Conservation (phyloP, 1,140 invertebrate species). For the Lepidurus packardi region DNA sequence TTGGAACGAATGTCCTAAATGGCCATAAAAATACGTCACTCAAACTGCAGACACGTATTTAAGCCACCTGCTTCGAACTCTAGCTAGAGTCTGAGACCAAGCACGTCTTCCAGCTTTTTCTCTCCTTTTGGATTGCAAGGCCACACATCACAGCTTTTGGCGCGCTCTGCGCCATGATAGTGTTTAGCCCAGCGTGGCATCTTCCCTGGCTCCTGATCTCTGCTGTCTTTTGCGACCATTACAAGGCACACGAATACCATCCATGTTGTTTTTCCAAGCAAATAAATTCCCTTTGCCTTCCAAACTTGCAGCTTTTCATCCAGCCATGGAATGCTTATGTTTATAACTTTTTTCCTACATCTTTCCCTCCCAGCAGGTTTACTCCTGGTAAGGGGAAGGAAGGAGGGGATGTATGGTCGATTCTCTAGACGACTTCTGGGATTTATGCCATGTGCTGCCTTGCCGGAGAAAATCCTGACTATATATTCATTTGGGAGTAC, state of each 20-base stretch:
- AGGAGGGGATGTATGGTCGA: no score
- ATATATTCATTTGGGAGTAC: no score
- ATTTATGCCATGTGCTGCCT: no score
- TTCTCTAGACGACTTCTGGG: no score
- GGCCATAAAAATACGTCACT: background rate
- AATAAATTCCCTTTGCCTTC: background rate
- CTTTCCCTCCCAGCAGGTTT: no score
- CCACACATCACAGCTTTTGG: constrained; percentile 5
- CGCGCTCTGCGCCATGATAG: constrained; percentile 13
- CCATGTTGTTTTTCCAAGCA: constrained; percentile 9
- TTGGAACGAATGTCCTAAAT: background rate
- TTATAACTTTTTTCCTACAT: no score
- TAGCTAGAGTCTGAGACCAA: constrained; percentile 21
- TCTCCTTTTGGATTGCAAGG: background rate
- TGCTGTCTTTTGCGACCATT: background rate
- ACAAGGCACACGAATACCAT: background rate
- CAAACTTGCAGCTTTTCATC: background rate
- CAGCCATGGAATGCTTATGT: background rate
- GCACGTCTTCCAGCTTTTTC: background rate
- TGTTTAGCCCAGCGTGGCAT: background rate
- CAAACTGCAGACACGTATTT: background rate
- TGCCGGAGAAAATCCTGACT: no score
- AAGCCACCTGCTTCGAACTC: constrained; percentile 8
- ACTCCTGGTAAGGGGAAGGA: no score
- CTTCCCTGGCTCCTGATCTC: background rate